These are phyloP conservation scores for Zoanthus gigantus DNA, from an alignment of 92 coral and sea anemone genomes.

Conservation along the genomic window DNA sequence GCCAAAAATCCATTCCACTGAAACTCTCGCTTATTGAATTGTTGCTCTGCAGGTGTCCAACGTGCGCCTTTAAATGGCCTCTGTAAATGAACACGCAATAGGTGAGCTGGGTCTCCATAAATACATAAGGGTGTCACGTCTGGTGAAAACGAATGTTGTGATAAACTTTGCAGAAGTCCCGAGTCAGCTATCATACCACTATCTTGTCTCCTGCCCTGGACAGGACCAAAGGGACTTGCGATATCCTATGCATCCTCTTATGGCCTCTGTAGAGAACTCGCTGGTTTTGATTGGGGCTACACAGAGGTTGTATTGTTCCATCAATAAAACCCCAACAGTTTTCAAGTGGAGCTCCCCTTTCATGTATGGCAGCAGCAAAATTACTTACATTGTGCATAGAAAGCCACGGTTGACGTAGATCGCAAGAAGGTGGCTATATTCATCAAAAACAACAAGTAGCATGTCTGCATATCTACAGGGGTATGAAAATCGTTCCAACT, in stretches of 20 bases:
- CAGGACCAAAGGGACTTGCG: not conserved
- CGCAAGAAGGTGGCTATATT: slow-evolving; percentile 45
- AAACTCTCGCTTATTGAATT: slow-evolving; percentile 35
- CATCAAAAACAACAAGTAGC: slow-evolving; percentile 46
- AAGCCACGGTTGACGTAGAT: slow-evolving; percentile 61
- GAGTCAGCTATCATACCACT: slow-evolving; percentile 15
- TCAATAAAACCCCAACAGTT: slow-evolving; percentile 66
- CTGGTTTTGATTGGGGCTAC: slow-evolving; percentile 55
- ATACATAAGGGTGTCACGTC: slow-evolving; percentile 46
- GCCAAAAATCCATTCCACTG: slow-evolving; percentile 53
- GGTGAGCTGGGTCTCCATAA: slow-evolving; percentile 53
- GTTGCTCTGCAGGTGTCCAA: slow-evolving; percentile 27
- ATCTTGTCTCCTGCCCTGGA: not conserved
- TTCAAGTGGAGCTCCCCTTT: slow-evolving; percentile 51
- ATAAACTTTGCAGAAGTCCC: not conserved
- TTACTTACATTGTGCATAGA: slow-evolving; percentile 30
- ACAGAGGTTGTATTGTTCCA: slow-evolving; percentile 62
- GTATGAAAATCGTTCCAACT: slow-evolving; percentile 51
- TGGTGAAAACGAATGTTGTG: not conserved
- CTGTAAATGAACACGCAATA: slow-evolving; percentile 39
- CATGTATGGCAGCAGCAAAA: slow-evolving; percentile 37
- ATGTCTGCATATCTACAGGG: slow-evolving; percentile 58
- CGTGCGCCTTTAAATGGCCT: slow-evolving; percentile 5
- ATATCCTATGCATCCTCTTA: slow-evolving; percentile 34
- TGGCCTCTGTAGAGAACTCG: slow-evolving; percentile 57